These are phyloP conservation scores for Tuberolachnus salignus DNA, from an alignment of 2,888 invertebrate genomes.

Conservation along the genomic window DNA sequence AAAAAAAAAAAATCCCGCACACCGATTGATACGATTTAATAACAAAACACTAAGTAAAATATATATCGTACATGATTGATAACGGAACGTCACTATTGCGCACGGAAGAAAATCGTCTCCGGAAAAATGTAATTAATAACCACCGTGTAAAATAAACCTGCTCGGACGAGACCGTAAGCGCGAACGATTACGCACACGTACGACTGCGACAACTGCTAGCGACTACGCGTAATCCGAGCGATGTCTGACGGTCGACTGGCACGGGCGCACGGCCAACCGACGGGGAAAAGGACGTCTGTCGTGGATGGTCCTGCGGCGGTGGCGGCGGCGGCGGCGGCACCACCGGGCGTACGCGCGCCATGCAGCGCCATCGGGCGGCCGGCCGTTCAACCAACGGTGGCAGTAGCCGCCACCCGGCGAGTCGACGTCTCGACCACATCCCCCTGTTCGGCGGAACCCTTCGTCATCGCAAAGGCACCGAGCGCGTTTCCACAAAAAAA, in stretches of 20 bases:
- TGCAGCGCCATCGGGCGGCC: constrained; percentile 49
- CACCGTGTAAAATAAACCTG: background rate
- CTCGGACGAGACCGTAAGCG: background rate
- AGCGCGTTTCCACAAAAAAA: no score
- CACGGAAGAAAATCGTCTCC: background rate
- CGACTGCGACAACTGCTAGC: background rate
- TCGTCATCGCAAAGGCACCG: background rate
- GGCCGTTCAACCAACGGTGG: constrained; percentile 10
- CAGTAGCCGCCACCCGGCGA: no score
- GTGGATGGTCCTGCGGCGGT: background rate
- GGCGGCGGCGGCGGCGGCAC: background rate
- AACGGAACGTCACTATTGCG: no score
- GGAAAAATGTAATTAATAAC: no score
- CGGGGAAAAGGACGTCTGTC: constrained; percentile 23
- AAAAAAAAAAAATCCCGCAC: background rate
- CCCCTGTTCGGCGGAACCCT: background rate
- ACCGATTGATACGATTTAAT: no score
- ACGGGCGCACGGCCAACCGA: constrained; percentile 12
- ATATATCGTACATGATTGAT: no score
- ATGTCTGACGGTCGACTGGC: constrained; percentile 49
- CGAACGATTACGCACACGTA: constrained; percentile 1
- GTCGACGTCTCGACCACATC: background rate
- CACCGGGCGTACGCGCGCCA: background rate
- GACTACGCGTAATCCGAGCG: constrained; percentile 38
- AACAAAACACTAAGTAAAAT: no score